These are phyloP conservation scores for Baronia brevicornis DNA, from an alignment of 2,888 invertebrate genomes.

Conservation along the genomic window DNA sequence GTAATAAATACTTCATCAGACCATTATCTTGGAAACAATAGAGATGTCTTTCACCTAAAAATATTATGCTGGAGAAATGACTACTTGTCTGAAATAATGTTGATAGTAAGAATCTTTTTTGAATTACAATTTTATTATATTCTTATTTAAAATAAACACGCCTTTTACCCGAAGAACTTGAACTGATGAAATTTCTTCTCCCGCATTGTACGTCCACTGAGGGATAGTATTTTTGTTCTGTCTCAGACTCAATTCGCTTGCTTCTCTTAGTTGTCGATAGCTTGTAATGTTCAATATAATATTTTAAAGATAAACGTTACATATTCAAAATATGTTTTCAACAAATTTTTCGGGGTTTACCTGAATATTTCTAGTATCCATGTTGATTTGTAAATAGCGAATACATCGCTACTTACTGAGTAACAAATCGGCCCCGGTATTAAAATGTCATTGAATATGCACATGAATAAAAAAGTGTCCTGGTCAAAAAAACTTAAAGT, in stretches of 20 bases:
- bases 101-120: no score
- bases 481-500: slow-evolving; percentile 93
- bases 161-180: slow-evolving; percentile 76
- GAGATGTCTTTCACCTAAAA: slow-evolving; percentile 90
- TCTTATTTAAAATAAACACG: not conserved
- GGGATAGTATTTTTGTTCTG: slow-evolving; percentile 78
- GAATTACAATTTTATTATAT: no score
- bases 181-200: slow-evolving; percentile 82
- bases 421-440: slow-evolving; percentile 91
- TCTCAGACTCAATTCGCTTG: slow-evolving; percentile 76
- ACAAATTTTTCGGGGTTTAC: slow-evolving; percentile 60
- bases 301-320: not conserved
- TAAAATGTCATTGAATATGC: slow-evolving; percentile 85
- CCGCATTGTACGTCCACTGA: slow-evolving; percentile 90
- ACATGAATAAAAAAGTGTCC: slow-evolving; percentile 90
- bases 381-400: slow-evolving; percentile 86
- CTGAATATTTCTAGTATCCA: slow-evolving; percentile 92
- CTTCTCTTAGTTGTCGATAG: slow-evolving; percentile 86
- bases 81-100: slow-evolving; percentile 70
- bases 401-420: slow-evolving; percentile 86
- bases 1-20: slow-evolving; percentile 86
- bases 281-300: slow-evolving; percentile 48
- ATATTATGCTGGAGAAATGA: slow-evolving; percentile 80
- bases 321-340: no score
- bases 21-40: slow-evolving; percentile 88